Evolutionary conservation across 2,113 vertebrate genomes (phyloP).

Genomic region (Spheniscus mendiculus): DNA sequence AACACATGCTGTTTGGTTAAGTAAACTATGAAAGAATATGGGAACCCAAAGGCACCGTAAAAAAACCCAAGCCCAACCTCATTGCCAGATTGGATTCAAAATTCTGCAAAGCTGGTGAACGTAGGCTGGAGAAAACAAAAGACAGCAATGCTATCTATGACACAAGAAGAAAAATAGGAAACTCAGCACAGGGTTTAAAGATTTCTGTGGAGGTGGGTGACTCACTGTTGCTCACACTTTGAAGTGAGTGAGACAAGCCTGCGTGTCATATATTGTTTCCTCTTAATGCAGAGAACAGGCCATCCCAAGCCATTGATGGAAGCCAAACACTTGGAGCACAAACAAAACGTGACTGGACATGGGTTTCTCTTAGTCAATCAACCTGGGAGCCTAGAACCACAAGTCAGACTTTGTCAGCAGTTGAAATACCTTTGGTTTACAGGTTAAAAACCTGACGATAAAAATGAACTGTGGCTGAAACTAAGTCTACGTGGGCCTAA

Average conservation of each 20-base stretch:
- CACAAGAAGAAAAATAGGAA: slow-evolving; percentile 47
- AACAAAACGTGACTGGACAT: slow-evolving; percentile 53
- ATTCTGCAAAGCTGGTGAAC: slow-evolving; percentile 10
- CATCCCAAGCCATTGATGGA: slow-evolving; percentile 31
- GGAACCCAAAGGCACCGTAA: slow-evolving; percentile 5
- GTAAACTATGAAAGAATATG: slow-evolving; percentile 32
- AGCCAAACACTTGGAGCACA: slow-evolving; percentile 37
- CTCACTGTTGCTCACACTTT: slow-evolving; percentile 63
- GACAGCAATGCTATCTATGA: slow-evolving; percentile 46
- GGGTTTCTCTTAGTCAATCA: slow-evolving; percentile 63
- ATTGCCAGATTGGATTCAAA: slow-evolving; percentile 50
- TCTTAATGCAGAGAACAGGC: slow-evolving; percentile 55
- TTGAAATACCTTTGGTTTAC: slow-evolving; percentile 51
- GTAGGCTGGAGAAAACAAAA: slow-evolving; percentile 61
- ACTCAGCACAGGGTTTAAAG: slow-evolving; percentile 52
- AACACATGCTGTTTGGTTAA: slow-evolving; percentile 42
- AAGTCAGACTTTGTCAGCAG: slow-evolving; percentile 48
- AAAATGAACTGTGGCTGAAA: slow-evolving; percentile 61
- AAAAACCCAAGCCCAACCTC: not conserved
- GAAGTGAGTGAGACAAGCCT: slow-evolving; percentile 62
- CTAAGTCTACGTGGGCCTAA: slow-evolving; percentile 35
- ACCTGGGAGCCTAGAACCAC: slow-evolving; percentile 22
- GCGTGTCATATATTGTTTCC: slow-evolving; percentile 40
- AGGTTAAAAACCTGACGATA: slow-evolving; percentile 34
- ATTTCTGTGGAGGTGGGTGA: slow-evolving; percentile 64